phyloP scores from a whole-genome alignment of 2,113 vertebrate genomes.

The Toxotes jaculatrix region DNA sequence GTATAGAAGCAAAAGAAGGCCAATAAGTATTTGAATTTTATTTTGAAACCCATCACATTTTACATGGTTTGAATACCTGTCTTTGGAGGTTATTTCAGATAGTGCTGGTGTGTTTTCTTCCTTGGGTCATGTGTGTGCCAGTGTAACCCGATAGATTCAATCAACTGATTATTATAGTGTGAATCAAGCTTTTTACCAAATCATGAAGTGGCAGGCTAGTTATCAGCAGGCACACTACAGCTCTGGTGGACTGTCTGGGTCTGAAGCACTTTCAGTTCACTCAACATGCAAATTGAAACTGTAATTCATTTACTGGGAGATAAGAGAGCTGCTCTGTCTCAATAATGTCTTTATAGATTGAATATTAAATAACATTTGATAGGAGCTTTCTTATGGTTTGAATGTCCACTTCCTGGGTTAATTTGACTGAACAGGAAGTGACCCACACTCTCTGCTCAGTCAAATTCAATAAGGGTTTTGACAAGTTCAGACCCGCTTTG shows the following conservation, averaged over 20 bases:
- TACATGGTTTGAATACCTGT: not conserved
- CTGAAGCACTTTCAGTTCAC: slow-evolving; percentile 69
- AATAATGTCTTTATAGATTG: slow-evolving; percentile 69
- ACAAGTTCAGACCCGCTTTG: slow-evolving; percentile 1
- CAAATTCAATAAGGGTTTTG: not conserved
- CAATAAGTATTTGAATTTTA: not conserved
- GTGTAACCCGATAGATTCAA: not conserved
- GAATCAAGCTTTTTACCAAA: slow-evolving; percentile 41
- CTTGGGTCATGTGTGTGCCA: not conserved
- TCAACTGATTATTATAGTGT: not conserved
- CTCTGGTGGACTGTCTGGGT: slow-evolving; percentile 52
- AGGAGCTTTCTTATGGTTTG: slow-evolving; percentile 53
- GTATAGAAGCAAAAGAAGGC: not conserved
- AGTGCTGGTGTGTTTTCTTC: not conserved
- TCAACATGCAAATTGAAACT: slow-evolving; percentile 79
- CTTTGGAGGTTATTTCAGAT: not conserved
- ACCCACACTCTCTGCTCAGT: slow-evolving; percentile 8
- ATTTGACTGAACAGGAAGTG: slow-evolving; percentile 53
- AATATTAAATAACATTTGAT: slow-evolving; percentile 70
- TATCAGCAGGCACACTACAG: slow-evolving; percentile 55
- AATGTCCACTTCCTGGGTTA: slow-evolving; percentile 57
- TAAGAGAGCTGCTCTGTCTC: slow-evolving; percentile 71
- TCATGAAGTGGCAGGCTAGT: slow-evolving; percentile 47
- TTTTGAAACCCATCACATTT: slow-evolving; percentile 1
- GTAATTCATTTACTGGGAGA: slow-evolving; percentile 77